Evolutionary conservation across 2,797 vertebrate species (phyloP), one percentile per base, ranked within the genome.

Genomic region (Toxotes lorentzi): DNA sequence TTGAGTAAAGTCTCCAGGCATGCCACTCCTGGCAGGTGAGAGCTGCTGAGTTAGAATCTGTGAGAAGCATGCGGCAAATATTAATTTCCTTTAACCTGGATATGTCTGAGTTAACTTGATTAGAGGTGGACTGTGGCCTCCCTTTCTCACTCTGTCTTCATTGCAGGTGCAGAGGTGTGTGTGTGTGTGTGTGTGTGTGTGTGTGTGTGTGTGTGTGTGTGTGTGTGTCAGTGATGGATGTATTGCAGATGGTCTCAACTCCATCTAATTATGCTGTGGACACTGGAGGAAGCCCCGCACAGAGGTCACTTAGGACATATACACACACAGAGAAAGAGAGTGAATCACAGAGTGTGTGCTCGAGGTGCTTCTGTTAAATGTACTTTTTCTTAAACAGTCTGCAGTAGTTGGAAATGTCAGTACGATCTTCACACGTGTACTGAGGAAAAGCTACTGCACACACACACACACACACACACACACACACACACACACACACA

Each of bases 181-280:
- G 75, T 89, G 86, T 74, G 45, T 78, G 82, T 73, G 69, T 87
- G 68, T 91, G 87, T 86, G 45, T 77, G 81, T 73, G 68, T 85
- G 70, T 90, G 85, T 85, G 74, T 80, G 70, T 76, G 30, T 76
- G 82, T 78, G 67, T 87, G 73, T 89, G 79, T 73, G 43, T 79
- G 83, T 74, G 71, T 87, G 76, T 91, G 88, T 87, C 89, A 90
- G 82, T 92, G 92, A 93, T 93, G 90, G 91, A 93, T 93, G 91
- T 82, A 78, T 89, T 92, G 90, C 91, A 93, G 92, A 93, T 92
- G 91, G 91, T 88, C 84, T 81, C 80, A 80, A 86, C 89, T 86
- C 86, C 79, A 88, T 89, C 85, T 93, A 91, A 93, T 93, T 93
- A 92, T 89, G 78, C 77, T 78, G 85, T 91, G 87, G 90, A 92